Evolutionary conservation across 2,797 vertebrate genomes (phyloP).

Genomic region (Agapornis canus): DNA sequence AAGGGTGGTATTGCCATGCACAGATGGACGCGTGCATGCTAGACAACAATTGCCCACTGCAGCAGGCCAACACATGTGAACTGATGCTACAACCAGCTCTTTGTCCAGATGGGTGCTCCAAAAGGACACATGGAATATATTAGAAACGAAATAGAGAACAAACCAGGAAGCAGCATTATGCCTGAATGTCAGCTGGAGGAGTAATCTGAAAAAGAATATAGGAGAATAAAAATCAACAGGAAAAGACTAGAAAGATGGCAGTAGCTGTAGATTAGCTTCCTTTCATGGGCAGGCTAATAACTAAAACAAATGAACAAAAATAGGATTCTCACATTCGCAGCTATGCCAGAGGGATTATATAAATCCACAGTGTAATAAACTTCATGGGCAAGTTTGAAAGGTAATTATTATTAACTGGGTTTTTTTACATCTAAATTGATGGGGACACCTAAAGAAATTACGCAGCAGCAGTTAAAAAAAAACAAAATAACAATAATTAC

Average conservation of each 20-base stretch:
- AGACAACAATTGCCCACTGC: fast-evolving
- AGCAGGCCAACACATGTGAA: fast-evolving
- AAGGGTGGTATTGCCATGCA: not conserved
- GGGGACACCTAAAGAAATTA: not conserved
- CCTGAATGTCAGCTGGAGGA: not conserved
- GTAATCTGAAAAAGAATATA: not conserved
- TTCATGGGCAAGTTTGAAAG: not conserved
- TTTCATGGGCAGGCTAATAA: not conserved
- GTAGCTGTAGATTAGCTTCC: not conserved
- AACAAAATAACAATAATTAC: not conserved
- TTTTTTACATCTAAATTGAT: not conserved
- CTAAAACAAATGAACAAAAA: not conserved
- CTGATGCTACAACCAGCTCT: not conserved
- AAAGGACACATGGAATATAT: not conserved
- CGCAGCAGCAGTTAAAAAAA: not conserved
- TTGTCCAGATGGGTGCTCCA: fast-evolving
- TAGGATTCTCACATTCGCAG: not conserved
- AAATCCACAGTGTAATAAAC: not conserved
- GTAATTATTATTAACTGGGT: not conserved
- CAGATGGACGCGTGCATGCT: not conserved
- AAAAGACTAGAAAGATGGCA: not conserved
- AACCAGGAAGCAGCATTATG: not conserved
- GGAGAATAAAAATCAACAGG: not conserved
- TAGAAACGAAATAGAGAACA: not conserved
- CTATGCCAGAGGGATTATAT: not conserved